phyloP scores from a whole-genome alignment of 2,797 vertebrate species.

The Falco novaeseelandiae region DNA sequence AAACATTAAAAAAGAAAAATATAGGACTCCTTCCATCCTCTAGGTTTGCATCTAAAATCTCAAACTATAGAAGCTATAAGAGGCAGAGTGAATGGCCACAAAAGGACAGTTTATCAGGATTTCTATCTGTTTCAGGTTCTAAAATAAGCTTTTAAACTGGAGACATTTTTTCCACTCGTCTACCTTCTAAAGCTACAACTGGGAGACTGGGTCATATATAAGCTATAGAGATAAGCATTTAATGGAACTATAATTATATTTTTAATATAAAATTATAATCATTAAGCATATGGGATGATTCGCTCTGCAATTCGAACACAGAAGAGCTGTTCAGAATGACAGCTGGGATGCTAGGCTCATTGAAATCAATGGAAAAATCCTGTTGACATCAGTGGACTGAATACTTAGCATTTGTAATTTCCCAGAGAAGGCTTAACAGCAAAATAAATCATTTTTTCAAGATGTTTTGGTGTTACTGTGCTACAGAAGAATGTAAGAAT shows the following conservation, averaged over 20 bases:
- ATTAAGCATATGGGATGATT: not conserved
- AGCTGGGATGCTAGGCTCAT: not conserved
- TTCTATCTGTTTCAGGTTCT: not conserved
- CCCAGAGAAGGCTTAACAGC: not conserved
- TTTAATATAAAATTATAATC: not conserved
- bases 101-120: not conserved
- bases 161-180: not conserved
- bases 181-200: not conserved
- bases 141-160: not conserved
- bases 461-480: not conserved
- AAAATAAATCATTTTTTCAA: not conserved
- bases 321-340: not conserved
- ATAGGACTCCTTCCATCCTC: not conserved
- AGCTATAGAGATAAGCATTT: not conserved
- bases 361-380: not conserved
- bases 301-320: not conserved
- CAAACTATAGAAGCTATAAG: not conserved
- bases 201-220: not conserved
- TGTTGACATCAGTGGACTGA: not conserved
- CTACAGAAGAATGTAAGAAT: not conserved
- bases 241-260: not conserved
- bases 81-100: not conserved
- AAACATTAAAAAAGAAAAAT: not conserved
- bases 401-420: not conserved
- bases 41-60: not conserved